phyloP scores from a whole-genome alignment of 2,888 invertebrate species.

The Isotomurus palustris region DNA sequence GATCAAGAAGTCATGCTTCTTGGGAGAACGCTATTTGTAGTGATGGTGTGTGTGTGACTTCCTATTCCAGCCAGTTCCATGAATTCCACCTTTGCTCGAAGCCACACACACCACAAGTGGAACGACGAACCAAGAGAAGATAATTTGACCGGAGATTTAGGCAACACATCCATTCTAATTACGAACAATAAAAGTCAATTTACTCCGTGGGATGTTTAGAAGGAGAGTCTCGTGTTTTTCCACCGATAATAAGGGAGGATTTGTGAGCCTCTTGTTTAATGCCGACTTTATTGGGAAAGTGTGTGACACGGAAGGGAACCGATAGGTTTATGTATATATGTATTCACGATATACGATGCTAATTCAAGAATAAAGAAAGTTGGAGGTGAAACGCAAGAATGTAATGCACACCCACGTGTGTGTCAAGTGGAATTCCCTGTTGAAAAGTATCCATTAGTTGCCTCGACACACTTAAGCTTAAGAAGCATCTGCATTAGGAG shows the following conservation, averaged over 20 bases:
- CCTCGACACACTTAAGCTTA: background rate
- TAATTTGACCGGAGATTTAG: slow-evolving; percentile 42
- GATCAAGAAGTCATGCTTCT: slow-evolving; percentile 12
- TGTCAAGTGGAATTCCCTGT: slow-evolving; percentile 4
- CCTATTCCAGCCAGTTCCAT: background rate
- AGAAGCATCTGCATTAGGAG: background rate
- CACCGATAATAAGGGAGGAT: no score
- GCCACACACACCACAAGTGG: no score
- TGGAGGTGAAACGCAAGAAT: no score
- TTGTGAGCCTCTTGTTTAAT: no score
- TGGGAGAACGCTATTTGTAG: background rate
- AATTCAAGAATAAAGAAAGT: no score
- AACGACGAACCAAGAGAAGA: slow-evolving; percentile 23
- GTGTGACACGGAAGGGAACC: no score
- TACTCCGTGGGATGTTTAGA: no score
- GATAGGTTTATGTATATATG: no score
- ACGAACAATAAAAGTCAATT: slow-evolving; percentile 45
- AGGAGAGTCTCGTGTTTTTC: no score
- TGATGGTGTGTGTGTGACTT: background rate
- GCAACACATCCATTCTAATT: slow-evolving; percentile 43
- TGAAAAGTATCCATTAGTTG: slow-evolving; percentile 8
- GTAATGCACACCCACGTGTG: no score
- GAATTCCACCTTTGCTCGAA: background rate
- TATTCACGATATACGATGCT: no score
- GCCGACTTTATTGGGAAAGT: no score